These are phyloP conservation scores for Myxocyprinus asiaticus DNA, from an alignment of 2,113 vertebrate species.

Conservation along the genomic window DNA sequence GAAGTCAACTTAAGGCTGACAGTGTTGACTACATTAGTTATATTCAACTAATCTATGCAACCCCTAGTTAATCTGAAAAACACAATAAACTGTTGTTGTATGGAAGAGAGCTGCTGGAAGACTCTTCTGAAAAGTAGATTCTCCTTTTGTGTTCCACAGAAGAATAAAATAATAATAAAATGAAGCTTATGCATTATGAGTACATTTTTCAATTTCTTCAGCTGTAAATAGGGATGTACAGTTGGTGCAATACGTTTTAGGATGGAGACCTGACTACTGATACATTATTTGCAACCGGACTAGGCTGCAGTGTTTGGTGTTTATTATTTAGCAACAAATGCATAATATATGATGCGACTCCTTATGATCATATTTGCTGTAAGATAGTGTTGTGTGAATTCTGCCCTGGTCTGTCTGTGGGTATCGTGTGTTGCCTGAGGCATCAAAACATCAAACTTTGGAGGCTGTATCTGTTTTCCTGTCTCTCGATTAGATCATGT, in stretches of 20 bases:
- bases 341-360: conserved; percentile 7
- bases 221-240: not conserved
- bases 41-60: too few relatives aligned
- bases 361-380: conserved; percentile 24
- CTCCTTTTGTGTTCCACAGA: not conserved
- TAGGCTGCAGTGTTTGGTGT: not conserved
- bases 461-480: not conserved
- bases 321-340: conserved; percentile 15
- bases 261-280: not conserved
- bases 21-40: too few relatives aligned
- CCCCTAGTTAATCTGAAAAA: too few relatives aligned
- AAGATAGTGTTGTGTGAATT: not conserved
- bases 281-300: conserved; percentile 11
- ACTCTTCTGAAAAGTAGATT: too few relatives aligned
- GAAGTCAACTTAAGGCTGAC: too few relatives aligned
- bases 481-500: conserved; percentile 12
- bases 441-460: conserved; percentile 7
- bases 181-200: too few relatives aligned
- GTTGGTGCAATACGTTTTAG: too few relatives aligned
- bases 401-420: not conserved
- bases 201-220: too few relatives aligned
- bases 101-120: too few relatives aligned
- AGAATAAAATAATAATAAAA: not conserved
- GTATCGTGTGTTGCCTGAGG: not conserved
- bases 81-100: too few relatives aligned